A percentile compares a stretch with the other conserved stretches of the same genome.
Conservation (phyloP, 2,113 vertebrate species). For the Cyanoderma ruficeps region DNA sequence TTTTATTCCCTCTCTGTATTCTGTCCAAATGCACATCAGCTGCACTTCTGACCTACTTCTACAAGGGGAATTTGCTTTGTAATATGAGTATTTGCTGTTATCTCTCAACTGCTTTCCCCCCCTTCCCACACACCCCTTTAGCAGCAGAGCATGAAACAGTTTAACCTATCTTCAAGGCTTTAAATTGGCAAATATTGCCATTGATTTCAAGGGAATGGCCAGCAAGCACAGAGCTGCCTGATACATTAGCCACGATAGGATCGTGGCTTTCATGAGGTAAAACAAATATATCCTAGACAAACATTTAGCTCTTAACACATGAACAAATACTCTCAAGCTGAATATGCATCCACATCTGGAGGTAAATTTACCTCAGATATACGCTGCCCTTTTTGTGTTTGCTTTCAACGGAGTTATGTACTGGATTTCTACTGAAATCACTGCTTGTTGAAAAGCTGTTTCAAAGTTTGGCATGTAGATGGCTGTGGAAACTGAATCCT, state of each 20-base stretch:
- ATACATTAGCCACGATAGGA: background rate
- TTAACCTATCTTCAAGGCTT: background rate
- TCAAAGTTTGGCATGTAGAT: background rate
- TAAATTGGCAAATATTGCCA: background rate
- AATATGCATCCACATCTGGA: background rate
- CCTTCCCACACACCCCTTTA: background rate
- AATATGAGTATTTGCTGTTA: background rate
- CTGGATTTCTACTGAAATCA: background rate
- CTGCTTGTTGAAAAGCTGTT: background rate
- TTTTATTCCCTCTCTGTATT: background rate
- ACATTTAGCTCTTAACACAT: background rate
- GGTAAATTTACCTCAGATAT: background rate
- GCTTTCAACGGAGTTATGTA: background rate
- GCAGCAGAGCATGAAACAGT: background rate
- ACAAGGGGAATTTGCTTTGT: background rate
- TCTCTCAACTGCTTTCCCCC: background rate
- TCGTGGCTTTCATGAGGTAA: background rate
- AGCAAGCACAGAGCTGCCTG: background rate
- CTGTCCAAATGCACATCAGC: background rate
- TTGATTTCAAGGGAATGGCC: background rate
- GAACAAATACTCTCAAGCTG: background rate
- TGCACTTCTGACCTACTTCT: background rate
- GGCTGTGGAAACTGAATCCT: background rate
- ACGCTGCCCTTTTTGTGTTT: background rate
- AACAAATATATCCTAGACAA: background rate